A percentile compares a stretch with the other conserved stretches of the same genome.
These are phyloP conservation scores for Arrhamphus sclerolepis DNA, from an alignment of 2,797 vertebrate genomes.

Conservation along the genomic window DNA sequence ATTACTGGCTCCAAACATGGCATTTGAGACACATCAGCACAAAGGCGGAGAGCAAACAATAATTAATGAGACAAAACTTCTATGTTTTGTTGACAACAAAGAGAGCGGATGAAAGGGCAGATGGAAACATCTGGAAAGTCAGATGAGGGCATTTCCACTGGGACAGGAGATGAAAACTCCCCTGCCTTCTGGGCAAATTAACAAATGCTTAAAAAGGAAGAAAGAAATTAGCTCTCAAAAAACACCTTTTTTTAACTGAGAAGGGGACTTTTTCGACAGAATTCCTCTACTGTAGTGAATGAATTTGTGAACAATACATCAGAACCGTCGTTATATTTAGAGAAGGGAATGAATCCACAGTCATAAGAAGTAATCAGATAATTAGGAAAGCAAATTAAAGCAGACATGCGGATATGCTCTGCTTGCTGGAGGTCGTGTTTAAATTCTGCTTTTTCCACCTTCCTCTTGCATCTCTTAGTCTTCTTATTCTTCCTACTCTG, in stretches of 20 bases:
- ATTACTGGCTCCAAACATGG: conserved; percentile 26
- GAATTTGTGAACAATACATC: conserved; percentile 62
- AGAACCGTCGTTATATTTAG: conserved; percentile 69
- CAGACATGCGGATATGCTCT: conserved; percentile 74
- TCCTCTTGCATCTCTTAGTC: conserved; percentile 24
- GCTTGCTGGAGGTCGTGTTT: conserved; percentile 66
- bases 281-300: conserved; percentile 37
- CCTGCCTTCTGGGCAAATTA: conserved; percentile 65
- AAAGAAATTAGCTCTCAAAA: conserved; percentile 8
- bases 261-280: conserved; percentile 36
- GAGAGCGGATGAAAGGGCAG: conserved; percentile 47
- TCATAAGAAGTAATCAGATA: conserved; percentile 75
- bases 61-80: conserved; percentile 73
- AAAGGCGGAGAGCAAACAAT: conserved; percentile 54
- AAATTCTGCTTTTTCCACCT: conserved; percentile 24
- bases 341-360: conserved; percentile 63
- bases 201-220: conserved; percentile 53
- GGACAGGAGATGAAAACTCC: conserved; percentile 53
- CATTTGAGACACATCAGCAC: conserved; percentile 43
- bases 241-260: conserved; percentile 44
- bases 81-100: conserved; percentile 66
- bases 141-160: conserved; percentile 66
- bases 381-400: conserved; percentile 82
- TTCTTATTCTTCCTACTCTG: conserved; percentile 42
- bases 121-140: conserved; percentile 70